Conservation (phyloP, 2,797 vertebrate genomes). For the Amazonetta brasiliensis region DNA sequence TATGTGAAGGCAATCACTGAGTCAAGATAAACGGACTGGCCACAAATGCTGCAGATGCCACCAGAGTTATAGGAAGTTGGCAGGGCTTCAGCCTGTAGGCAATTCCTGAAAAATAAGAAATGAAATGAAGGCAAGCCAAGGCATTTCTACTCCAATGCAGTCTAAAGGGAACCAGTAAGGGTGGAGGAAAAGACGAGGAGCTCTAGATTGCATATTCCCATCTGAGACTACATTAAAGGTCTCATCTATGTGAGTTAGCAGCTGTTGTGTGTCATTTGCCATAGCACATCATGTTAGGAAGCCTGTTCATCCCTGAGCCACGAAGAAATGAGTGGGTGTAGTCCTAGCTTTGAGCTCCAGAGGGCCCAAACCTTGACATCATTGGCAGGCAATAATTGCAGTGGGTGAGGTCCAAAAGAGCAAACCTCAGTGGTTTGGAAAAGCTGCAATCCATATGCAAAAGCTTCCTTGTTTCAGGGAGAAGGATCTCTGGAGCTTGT, state of each 20-base stretch:
- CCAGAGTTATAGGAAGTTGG: background rate
- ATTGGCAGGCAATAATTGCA: background rate
- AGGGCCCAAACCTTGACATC: background rate
- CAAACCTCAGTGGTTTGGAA: background rate
- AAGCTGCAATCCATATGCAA: background rate
- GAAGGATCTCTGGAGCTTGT: background rate
- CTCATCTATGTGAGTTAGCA: background rate
- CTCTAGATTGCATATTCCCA: background rate
- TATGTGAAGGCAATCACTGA: background rate
- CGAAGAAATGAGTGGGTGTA: background rate
- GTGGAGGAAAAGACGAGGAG: background rate
- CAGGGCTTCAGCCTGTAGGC: background rate
- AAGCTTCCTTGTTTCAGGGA: background rate
- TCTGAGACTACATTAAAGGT: background rate
- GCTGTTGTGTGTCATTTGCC: background rate
- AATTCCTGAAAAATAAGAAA: background rate
- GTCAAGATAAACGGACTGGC: background rate
- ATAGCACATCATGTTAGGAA: background rate
- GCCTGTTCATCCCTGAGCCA: background rate
- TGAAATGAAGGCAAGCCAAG: background rate
- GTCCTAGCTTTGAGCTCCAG: background rate
- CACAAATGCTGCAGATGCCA: background rate
- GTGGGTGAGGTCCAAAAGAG: background rate
- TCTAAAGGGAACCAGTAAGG: background rate
- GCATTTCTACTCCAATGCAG: background rate